Evolutionary conservation across 2,113 vertebrate genomes (phyloP).

Genomic region (Chauna torquata): DNA sequence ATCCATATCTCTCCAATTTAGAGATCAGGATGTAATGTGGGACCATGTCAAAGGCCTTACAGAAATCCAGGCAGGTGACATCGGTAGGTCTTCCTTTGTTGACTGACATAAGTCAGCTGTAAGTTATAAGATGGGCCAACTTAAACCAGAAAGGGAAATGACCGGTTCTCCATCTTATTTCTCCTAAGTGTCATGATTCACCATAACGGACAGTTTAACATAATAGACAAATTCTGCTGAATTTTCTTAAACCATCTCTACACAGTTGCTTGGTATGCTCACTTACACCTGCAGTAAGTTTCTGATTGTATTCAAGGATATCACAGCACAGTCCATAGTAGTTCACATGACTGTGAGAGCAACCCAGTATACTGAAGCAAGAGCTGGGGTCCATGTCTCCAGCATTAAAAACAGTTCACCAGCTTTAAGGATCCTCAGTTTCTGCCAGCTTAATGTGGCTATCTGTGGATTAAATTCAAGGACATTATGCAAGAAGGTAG

Average conservation of each 20-base stretch:
- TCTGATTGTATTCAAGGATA: not conserved
- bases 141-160: not conserved
- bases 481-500: not conserved
- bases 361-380: not conserved
- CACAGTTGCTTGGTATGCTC: not conserved
- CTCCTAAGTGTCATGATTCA: not conserved
- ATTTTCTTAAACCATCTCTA: not conserved
- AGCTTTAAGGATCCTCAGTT: not conserved
- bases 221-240: not conserved
- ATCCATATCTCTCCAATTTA: too few species aligned
- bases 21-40: too few species aligned
- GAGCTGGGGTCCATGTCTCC: not conserved
- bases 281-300: not conserved
- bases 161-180: not conserved
- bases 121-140: not conserved
- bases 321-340: not conserved
- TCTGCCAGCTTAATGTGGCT: not conserved
- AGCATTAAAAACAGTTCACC: not conserved
- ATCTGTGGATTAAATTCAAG: not conserved
- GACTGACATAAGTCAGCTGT: too few species aligned
- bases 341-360: not conserved
- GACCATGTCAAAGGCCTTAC: too few species aligned
- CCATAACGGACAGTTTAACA: not conserved
- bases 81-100: too few species aligned
- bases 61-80: too few species aligned